Evolutionary conservation across 2,888 invertebrate genomes (phyloP), one percentile per base, ranked within the genome.

Genomic region (Agrochola circellaris): DNA sequence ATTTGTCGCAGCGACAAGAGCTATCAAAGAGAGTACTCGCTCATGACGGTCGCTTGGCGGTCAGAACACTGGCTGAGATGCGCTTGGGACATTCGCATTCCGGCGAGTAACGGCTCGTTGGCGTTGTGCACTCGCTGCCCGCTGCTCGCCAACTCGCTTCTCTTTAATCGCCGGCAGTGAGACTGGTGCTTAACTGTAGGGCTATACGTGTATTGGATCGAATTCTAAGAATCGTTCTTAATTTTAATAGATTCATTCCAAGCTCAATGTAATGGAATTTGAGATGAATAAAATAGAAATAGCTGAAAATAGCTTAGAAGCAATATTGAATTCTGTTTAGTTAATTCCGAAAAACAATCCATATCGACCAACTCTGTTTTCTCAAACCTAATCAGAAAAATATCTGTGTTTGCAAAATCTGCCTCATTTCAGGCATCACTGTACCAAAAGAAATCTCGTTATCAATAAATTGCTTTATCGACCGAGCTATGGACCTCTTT

Each of bases 381-480:
- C 13, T 9, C 4, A 42, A n/a, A 34, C 23, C 26, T 54, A 60
- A 79, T 79, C 51, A 79, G 34, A 26, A 70, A 56, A 61, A 77
- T 20, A 84, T 86, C 67, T 70, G 66, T 64, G 23, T 60, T 48
- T 20, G 67, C 75, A 75, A 62, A 73, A 71, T 54, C 23, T 38
- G 62, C 71, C 45, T 70, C 34, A 78, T 81, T 77, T 67, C 48
- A 56, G 65, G 51, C 80, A 77, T 80, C 69, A 75, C n/a, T 80
- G 62, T 56, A 77, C 48, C 77, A 74, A 73, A 73, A 77, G 66
- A 73, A 82, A 84, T 84, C 73, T 77, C 64, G 73, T 84, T 84
- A 86, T 73, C 75, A 74, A 86, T 84, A 86, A 84, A 86, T 84
- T 79, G 84, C 76, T 79, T 73, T 79, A 86, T 86, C 73, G 79